Evolutionary conservation across 2,113 vertebrate species (phyloP), one percentile per base, ranked within the genome.

Genomic region (Bettongia penicillata): DNA sequence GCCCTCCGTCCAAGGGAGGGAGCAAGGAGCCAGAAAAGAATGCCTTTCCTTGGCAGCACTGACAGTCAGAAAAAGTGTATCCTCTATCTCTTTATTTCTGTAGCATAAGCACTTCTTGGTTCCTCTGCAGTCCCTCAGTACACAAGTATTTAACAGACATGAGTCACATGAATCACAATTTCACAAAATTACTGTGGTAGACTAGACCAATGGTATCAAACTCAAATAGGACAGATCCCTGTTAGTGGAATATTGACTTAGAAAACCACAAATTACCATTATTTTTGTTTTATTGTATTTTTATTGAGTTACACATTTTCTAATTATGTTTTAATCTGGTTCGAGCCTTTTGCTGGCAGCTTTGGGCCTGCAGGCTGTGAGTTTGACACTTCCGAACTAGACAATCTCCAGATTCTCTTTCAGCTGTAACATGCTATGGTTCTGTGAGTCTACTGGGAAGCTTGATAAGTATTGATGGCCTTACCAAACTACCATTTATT

Each of bases 61-160:
- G 23, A 43, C n/a, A 84, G 14, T 77, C 37, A n/a, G 37, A 43
- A 1, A 97, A 53, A 94, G 97, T 98, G 96, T 94, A 96, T 96
- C 96, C 93, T 94, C 47, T 92, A 23, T 91, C 94, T 95, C 95
- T 98, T 98, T 57, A 53, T 96, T 94, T 96, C 97, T 97, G 97
- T 98, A n/a, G 14, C 61, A 77, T 14, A 77, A 77, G 9, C 61
- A 12, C 61, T 77, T 77, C 61, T 77, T 37, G 68, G n/a, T 6
- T 84, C 68, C n/a, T 84, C n/a, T 84, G 37, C n/a, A 84, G 43
- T 43, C 19, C 16, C n/a, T 43, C n/a, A 22, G 16, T 84, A 84
- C 0, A 22, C n/a, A 84, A 43, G n/a, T 24, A 84, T 43, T 43
- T 77, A 77, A 84, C 16, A 77, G 19, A 43, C n/a, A 43, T 77